These are phyloP conservation scores for Sebastes hopkinsi DNA, from an alignment of 2,797 vertebrate species.

Conservation along the genomic window DNA sequence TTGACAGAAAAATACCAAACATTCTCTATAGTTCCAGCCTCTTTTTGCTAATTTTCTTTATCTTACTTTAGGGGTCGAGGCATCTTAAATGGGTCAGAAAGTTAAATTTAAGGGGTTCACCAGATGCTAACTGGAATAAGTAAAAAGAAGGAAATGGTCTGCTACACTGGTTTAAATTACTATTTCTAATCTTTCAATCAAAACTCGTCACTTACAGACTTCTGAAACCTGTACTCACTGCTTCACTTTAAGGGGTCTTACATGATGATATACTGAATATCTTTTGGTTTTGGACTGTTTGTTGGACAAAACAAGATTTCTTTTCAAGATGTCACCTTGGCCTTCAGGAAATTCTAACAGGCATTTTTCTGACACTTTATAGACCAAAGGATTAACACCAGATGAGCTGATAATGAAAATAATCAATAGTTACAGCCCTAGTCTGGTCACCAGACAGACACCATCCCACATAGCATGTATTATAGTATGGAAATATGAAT, in stretches of 20 bases:
- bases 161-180: fast-evolving
- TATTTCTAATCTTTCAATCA: neutral
- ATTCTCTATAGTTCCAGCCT: too few relatives aligned
- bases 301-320: neutral
- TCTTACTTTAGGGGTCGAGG: too few relatives aligned
- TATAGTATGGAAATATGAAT: neutral
- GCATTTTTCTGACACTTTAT: neutral
- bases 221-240: neutral
- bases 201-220: too few relatives aligned
- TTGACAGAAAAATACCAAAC: too few relatives aligned
- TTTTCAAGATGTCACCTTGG: neutral
- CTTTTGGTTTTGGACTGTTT: neutral
- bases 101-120: neutral
- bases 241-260: neutral
- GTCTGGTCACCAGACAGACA: neutral
- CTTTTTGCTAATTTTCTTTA: neutral
- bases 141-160: neutral
- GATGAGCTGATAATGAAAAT: neutral
- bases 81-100: too few relatives aligned
- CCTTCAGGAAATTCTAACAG: neutral
- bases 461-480: neutral
- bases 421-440: neutral
- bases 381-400: neutral
- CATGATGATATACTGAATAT: neutral
- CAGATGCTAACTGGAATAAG: neutral